Percentiles rank a stretch among this genome's conserved stretches.
phyloP scores from a whole-genome alignment of 1,140 invertebrate species.

The Rhagoletis pomonella region DNA sequence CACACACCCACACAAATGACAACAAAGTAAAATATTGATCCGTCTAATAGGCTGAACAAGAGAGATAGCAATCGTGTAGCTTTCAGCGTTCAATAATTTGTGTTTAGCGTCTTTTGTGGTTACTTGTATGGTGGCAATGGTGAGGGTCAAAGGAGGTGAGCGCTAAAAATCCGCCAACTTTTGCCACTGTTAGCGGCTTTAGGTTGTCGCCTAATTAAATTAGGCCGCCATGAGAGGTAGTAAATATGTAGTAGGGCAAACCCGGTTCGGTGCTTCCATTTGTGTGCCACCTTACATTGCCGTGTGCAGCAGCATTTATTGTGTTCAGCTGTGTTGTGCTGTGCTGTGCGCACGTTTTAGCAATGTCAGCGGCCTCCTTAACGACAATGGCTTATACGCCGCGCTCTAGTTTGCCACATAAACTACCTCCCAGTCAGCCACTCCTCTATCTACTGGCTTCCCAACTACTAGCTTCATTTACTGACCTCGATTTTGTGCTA shows the following conservation, averaged over 20 bases:
- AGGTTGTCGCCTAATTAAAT: constrained; percentile 41
- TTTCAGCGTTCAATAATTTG: background rate
- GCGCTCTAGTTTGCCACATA: background rate
- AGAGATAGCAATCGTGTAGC: background rate
- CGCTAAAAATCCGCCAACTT: constrained; percentile 29
- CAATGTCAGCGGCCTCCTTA: background rate
- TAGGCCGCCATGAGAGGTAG: constrained; percentile 5
- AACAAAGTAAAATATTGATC: constrained; percentile 47
- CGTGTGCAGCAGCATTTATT: background rate
- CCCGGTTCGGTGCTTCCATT: background rate
- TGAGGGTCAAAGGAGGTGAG: background rate
- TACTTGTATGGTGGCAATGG: background rate
- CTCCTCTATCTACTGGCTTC: background rate
- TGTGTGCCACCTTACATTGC: background rate
- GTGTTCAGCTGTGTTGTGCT: background rate
- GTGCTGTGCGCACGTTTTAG: background rate
- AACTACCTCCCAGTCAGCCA: background rate
- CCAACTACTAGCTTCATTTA: no score
- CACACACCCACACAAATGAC: background rate
- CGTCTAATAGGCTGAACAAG: constrained; percentile 5
- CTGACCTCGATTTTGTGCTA: background rate
- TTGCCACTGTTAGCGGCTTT: background rate
- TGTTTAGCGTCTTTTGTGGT: background rate
- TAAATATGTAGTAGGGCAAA: background rate
- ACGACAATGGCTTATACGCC: background rate